These are phyloP conservation scores for Avahi laniger DNA, from an alignment of 2,797 vertebrate genomes.

Conservation along the genomic window DNA sequence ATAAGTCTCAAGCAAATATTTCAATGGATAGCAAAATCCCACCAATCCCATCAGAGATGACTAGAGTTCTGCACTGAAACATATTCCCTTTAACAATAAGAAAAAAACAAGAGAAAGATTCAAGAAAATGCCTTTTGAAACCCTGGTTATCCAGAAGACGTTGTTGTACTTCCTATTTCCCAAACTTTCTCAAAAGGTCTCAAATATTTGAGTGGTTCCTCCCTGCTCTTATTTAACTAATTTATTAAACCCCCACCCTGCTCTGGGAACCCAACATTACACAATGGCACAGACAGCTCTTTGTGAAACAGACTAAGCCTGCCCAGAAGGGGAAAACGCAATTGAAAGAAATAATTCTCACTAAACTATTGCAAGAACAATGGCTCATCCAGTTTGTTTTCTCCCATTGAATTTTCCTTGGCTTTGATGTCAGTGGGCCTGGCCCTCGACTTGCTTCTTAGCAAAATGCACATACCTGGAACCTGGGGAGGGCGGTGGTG, in stretches of 20 bases:
- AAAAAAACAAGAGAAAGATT: slow-evolving; percentile 31
- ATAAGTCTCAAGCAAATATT: neutral
- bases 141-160: neutral
- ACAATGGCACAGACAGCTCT: slow-evolving; percentile 11
- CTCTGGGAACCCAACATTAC: slow-evolving; percentile 33
- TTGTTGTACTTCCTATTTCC: neutral
- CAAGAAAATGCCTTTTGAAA: slow-evolving; percentile 6
- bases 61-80: neutral
- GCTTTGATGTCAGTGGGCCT: neutral
- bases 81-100: neutral
- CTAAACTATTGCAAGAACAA: neutral
- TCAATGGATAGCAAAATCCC: neutral
- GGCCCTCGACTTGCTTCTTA: neutral
- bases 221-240: neutral
- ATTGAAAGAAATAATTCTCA: slow-evolving; percentile 3
- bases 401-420: slow-evolving; percentile 4
- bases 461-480: neutral
- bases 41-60: neutral
- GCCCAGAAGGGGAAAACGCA: neutral
- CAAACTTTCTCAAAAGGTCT: slow-evolving; percentile 21
- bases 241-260: neutral
- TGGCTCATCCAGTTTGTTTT: neutral
- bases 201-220: neutral
- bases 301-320: slow-evolving; percentile 37
- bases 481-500: neutral